Conservation (phyloP, 1,140 invertebrate genomes). For the Drosophila simulans region DNA sequence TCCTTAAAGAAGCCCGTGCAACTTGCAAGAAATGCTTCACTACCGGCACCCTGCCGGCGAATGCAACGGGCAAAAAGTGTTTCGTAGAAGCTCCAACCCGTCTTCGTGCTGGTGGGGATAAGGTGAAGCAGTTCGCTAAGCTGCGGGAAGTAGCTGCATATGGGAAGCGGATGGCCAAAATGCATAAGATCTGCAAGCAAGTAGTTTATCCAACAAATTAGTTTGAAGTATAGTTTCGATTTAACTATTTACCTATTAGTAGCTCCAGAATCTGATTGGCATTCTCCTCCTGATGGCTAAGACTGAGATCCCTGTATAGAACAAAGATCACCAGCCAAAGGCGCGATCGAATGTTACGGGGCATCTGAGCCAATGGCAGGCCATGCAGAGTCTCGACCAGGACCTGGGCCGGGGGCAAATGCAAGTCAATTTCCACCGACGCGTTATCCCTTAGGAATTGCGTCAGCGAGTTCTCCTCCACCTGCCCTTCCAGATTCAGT, state of each 20-base stretch:
- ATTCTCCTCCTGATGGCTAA: constrained; percentile 11
- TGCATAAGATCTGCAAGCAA: constrained; percentile 55
- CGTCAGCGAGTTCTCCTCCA: not conserved
- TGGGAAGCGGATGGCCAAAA: constrained; percentile 57
- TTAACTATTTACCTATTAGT: constrained; percentile 38
- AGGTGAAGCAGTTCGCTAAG: constrained; percentile 35
- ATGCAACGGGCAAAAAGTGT: constrained; percentile 60
- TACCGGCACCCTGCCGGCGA: constrained; percentile 37
- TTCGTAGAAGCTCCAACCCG: constrained; percentile 61
- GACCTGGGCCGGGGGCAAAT: constrained; percentile 22
- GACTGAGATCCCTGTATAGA: constrained; percentile 38
- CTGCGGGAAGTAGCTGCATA: constrained; percentile 44
- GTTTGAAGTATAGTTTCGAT: not conserved
- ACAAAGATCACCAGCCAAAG: constrained; percentile 57
- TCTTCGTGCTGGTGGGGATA: constrained; percentile 16
- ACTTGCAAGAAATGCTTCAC: constrained; percentile 47
- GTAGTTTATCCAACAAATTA: not conserved
- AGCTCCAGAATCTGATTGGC: constrained; percentile 36
- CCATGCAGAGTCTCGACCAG: constrained; percentile 37
- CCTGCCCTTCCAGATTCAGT: constrained; percentile 16
- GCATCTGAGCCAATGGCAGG: constrained; percentile 48
- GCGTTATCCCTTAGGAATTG: constrained; percentile 9
- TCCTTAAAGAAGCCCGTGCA: constrained; percentile 36
- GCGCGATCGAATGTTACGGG: constrained; percentile 35
- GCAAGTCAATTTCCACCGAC: constrained; percentile 3